These are phyloP conservation scores for Chionodraco myersi DNA, from an alignment of 2,113 vertebrate genomes.

Conservation along the genomic window DNA sequence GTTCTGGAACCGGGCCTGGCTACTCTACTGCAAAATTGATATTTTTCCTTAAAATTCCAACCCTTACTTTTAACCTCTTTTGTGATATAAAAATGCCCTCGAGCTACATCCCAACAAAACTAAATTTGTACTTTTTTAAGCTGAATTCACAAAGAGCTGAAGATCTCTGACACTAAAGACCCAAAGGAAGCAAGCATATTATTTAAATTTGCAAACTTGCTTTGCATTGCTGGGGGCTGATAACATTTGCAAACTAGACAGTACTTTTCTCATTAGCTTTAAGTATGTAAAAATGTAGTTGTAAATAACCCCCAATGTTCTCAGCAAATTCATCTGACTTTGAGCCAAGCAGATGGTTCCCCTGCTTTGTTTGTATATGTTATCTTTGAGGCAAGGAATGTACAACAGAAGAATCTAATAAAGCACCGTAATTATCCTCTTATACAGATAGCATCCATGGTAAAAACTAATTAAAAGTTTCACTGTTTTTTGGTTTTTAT, in stretches of 20 bases:
- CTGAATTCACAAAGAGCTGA: slow-evolving; percentile 17
- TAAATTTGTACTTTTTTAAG: slow-evolving; percentile 7
- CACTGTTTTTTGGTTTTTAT: no score
- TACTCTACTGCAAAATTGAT: slow-evolving; percentile 19
- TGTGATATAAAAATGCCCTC: slow-evolving; percentile 19
- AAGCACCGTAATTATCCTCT: not conserved
- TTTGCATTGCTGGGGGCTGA: not conserved
- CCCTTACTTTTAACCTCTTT: slow-evolving; percentile 5
- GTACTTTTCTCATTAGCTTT: not conserved
- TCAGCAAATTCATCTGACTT: not conserved
- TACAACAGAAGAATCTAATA: not conserved
- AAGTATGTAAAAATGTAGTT: not conserved
- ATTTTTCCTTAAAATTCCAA: slow-evolving; percentile 4
- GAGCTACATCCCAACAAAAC: not conserved
- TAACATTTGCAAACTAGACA: not conserved
- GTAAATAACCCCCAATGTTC: not conserved
- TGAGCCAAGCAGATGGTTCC: not conserved
- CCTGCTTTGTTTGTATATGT: not conserved
- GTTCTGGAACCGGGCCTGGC: not conserved
- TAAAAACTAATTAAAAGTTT: not conserved
- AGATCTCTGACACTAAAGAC: not conserved
- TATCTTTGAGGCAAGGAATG: not conserved
- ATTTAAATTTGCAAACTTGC: no score
- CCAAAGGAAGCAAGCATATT: not conserved
- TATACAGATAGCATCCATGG: not conserved